These are phyloP conservation scores for Prunella strophiata DNA, from an alignment of 2,797 vertebrate genomes.

Conservation along the genomic window DNA sequence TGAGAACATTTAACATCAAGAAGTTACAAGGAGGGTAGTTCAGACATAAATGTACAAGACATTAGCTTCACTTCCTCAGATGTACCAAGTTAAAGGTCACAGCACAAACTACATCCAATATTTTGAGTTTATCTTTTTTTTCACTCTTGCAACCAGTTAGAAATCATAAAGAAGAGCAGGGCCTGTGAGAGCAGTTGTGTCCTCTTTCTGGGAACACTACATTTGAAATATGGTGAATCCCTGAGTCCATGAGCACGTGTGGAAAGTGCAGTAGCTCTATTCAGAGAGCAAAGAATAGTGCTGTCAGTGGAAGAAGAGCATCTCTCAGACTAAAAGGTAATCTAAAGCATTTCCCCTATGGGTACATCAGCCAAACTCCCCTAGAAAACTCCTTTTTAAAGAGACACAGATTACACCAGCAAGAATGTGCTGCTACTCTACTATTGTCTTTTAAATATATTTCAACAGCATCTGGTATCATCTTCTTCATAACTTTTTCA, in stretches of 20 bases:
- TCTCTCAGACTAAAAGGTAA: neutral
- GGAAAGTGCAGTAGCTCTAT: neutral
- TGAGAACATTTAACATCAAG: neutral
- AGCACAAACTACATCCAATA: neutral
- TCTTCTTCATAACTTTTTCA: neutral
- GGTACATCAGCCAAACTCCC: neutral
- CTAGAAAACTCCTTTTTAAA: neutral
- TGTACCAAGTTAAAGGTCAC: neutral
- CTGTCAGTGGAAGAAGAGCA: neutral
- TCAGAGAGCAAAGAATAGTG: neutral
- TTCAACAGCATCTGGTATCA: neutral
- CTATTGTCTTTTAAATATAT: neutral
- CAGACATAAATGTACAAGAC: neutral
- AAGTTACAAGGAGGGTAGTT: neutral
- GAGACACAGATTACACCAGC: neutral
- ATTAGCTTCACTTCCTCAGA: neutral
- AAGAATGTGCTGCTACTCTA: neutral
- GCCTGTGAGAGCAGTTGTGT: neutral
- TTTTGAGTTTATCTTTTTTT: neutral
- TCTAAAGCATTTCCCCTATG: neutral
- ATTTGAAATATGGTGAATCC: neutral
- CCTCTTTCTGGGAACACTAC: neutral
- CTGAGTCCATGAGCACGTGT: neutral
- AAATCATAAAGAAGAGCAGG: neutral
- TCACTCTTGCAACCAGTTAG: neutral